phyloP scores from a whole-genome alignment of 1,140 invertebrate genomes.

The Aphis gossypii region DNA sequence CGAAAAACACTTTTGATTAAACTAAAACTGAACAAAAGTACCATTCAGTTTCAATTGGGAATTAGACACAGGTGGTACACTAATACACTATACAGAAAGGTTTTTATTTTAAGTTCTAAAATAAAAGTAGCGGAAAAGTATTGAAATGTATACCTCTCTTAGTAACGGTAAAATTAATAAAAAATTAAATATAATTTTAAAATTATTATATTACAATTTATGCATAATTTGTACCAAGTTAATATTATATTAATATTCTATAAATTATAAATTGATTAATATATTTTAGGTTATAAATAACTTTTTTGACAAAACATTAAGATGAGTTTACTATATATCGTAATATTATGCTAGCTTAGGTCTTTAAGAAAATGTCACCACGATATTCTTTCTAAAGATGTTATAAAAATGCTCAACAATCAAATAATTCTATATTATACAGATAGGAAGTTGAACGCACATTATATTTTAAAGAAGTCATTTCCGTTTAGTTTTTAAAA shows the following conservation, averaged over 20 bases:
- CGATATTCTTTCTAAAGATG: not conserved
- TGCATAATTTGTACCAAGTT: not conserved
- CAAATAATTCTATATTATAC: not conserved
- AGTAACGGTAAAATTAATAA: not conserved
- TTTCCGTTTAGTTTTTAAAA: not conserved
- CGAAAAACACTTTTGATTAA: not conserved
- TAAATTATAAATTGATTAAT: not conserved
- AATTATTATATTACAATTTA: not conserved
- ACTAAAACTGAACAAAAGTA: not conserved
- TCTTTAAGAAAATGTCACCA: not conserved
- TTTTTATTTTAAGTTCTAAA: slow-evolving; percentile 1
- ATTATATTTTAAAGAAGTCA: not conserved
- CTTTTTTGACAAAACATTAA: not conserved
- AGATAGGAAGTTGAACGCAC: not conserved
- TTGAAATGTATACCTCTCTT: not conserved
- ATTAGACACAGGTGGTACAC: not conserved
- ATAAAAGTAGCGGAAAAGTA: not conserved
- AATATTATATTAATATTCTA: not conserved
- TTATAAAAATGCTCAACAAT: not conserved
- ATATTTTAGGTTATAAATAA: not conserved
- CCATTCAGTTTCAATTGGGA: not conserved
- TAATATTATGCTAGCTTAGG: not conserved
- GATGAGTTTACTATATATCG: not conserved
- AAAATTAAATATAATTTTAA: not conserved
- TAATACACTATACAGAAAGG: not conserved